A percentile compares a stretch with the other conserved stretches of the same genome.
Conservation (phyloP, 2,888 invertebrate species). For the Steinernema hermaphroditum region DNA sequence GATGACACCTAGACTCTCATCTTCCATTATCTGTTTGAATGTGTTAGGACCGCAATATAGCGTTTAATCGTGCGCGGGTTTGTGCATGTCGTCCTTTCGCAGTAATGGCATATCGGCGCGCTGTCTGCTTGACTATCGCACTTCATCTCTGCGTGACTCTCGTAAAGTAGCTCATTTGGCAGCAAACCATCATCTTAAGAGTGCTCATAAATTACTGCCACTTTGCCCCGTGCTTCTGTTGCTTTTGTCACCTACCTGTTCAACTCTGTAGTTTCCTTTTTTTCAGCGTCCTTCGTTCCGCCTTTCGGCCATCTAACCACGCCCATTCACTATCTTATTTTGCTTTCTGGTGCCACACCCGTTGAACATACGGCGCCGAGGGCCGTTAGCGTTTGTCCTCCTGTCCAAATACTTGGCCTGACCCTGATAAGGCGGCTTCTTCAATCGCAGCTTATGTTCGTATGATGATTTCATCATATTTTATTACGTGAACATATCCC, state of each 20-base stretch:
- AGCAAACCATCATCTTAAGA: too few relatives aligned
- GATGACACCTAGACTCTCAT: constrained; percentile 13
- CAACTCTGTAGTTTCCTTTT: not conserved
- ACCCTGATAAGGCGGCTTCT: not conserved
- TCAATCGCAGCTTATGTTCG: not conserved
- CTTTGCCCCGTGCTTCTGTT: too few relatives aligned
- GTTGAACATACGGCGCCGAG: not conserved
- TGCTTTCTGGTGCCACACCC: constrained; percentile 26
- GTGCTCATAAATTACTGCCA: too few relatives aligned
- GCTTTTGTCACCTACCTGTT: too few relatives aligned
- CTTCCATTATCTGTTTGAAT: constrained; percentile 22
- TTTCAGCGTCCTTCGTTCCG: constrained; percentile 11
- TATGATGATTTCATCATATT: not conserved
- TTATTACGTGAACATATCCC: not conserved
- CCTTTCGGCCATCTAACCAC: constrained; percentile 2
- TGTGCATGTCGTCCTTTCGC: constrained; percentile 13
- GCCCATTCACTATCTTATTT: constrained; percentile 29
- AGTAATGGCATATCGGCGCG: too few relatives aligned
- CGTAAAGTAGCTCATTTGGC: too few relatives aligned
- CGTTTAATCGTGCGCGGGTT: constrained; percentile 20
- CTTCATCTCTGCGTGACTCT: too few relatives aligned
- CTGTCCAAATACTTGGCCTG: not conserved
- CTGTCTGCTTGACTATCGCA: too few relatives aligned
- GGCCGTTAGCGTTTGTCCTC: constrained; percentile 1
- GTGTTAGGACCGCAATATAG: constrained; percentile 20